Conservation (phyloP, 2,797 vertebrate species). For the Gymnothorax reevesii region DNA sequence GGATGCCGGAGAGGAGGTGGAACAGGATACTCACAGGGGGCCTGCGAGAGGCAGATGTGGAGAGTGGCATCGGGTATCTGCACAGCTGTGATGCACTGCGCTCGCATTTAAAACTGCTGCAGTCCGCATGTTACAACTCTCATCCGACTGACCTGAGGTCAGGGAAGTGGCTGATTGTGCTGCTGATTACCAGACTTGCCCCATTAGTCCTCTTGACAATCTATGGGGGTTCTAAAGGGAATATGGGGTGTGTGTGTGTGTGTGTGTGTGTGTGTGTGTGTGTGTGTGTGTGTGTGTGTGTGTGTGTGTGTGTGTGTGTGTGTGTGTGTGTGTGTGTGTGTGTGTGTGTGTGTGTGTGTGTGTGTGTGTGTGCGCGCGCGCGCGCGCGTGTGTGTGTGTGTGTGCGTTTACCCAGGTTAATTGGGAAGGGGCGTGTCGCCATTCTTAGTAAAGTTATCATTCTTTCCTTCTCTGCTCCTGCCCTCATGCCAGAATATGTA, state of each 20-base stretch:
- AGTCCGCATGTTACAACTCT: not conserved
- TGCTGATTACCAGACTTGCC: not conserved
- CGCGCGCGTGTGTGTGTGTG: not conserved
- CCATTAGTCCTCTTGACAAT: not conserved
- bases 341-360: not conserved
- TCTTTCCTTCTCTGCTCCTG: no score
- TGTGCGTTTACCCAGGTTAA: no score
- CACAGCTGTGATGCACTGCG: not conserved
- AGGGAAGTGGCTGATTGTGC: not conserved
- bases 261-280: not conserved
- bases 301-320: not conserved
- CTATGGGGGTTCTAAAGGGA: not conserved
- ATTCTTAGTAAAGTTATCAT: no score
- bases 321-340: not conserved
- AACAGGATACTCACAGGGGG: constrained; percentile 5
- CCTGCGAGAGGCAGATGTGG: not conserved
- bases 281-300: not conserved
- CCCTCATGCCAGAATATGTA: no score
- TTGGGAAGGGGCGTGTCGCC: no score
- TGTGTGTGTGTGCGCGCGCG: not conserved
- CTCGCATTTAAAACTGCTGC: not conserved
- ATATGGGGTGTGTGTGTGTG: not conserved
- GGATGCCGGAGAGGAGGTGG: not conserved
- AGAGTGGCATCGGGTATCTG: not conserved
- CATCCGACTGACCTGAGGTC: not conserved